Evolutionary conservation across 1,140 invertebrate genomes (phyloP), one percentile per base, ranked within the genome.

Genomic region (Oryctes rhinoceros): DNA sequence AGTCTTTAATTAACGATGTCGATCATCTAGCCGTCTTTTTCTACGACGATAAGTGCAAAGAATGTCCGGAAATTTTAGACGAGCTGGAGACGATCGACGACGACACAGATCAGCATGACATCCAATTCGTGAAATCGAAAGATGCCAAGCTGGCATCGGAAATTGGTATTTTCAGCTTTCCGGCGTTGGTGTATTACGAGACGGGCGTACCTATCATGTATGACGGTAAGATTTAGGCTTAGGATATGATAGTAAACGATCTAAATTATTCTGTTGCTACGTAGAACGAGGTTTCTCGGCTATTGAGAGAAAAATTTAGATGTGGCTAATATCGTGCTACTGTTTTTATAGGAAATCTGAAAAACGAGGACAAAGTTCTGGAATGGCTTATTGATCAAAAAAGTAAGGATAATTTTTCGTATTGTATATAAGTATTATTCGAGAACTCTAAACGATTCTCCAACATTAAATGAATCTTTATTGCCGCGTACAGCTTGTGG

Each of bases 71-170:
- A 82, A 94, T 98, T 81, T 88, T 98, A 20, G 93, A 96, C 84
- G 96, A 97, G 84, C 88, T 98, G 80, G 97, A 98, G 89, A 97
- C 95, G 49, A 98, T 98, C 85, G 96, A 98, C 85, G 96, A 98
- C 88, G 96, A 97, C 83, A 96, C 96, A 9, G 96, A 98, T 86
- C 93, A 96, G 84, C 93, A 96, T 84, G 96, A 96, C 80, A 87
- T 87, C 47, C 95, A 98, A 88, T 97, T 98, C 88, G 96, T 98
- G 7, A 98, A 98, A 86, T 96, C 96, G 0, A 96, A 95, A 85
- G 96, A 98, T 88, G 91, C 94, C 24, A 95, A 95, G 88, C 88
- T 97, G 71, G 96, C 96, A 4, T 94, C 96, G 53, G 95, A 96
- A 89, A 94, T 97, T 84, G 96, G 96, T 78, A 95, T 98, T 84